Evolutionary conservation across 2,888 invertebrate species (phyloP), one percentile per base, ranked within the genome.

Genomic region (Chymomyza amoena): DNA sequence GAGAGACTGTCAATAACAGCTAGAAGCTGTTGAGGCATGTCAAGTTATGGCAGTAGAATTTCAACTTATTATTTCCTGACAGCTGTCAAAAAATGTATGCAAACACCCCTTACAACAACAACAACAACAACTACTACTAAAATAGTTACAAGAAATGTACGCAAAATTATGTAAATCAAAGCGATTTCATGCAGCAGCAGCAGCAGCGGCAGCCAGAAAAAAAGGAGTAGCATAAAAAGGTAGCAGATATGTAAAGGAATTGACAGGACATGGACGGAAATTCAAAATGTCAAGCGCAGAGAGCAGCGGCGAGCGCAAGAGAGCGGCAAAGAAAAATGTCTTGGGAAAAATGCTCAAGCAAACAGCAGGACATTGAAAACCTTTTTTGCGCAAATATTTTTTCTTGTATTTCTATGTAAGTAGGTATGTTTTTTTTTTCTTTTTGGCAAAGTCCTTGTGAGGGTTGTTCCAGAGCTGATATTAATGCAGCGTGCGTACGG

Each of bases 71-170:
- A 54, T n/a, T 54, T 54, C 52, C 9, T 54, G 89, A 89, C 90
- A 90, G 89, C 89, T 89, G 89, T 89, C 89, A 89, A 87, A 89
- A 83, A 89, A 89, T 86, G n/a, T 15, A 84, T 82, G 83, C 87
- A 88, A 88, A 89, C 87, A 88, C 68, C 67, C 81, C 78, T 73
- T 73, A 68, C 76, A 68, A 72, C 72, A 77, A 71, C 69, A 65
- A 74, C 72, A 72, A 70, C 72, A 75, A 72, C 75, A 70, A 65
- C 63, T 73, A 72, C 54, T 61, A 54, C 61, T 57, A 57, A 18
- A 56, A 66, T 20, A 54, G 59, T 51, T 56, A 57, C 28, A 59
- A 56, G 54, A 76, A 84, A 79, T 81, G 81, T 84, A 79, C 80
- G 78, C 83, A 85, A 84, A 80, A 83, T 85, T 85, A 85, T 85